Base-by-base conservation (phyloP, 2,888 invertebrate species). In the Tridacna crocea region DNA sequence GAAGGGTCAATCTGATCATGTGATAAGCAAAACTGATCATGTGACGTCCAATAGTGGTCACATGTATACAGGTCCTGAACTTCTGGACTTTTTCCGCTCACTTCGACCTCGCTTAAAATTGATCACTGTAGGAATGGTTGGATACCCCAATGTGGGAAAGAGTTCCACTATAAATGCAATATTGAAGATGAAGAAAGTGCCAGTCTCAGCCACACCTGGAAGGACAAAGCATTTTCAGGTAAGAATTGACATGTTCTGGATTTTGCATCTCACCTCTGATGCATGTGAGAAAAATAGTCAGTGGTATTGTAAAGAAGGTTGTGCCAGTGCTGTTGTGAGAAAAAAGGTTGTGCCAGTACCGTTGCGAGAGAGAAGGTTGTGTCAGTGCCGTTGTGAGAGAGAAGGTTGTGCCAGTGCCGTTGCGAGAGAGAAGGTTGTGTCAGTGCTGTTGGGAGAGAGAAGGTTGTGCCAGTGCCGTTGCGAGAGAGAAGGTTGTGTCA, bases 71-170 rank as follows among this genome's bases (percentile, higher is more conserved):
- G 90, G 91, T 8, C 88, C 88, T 58, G 89, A 92, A 66, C 80
- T 93, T 47, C 74, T 93, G 75, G 83, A 90, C 12, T 75, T 92
- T 47, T 89, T 93, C 22, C 88, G 87, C 72, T 82, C 63, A 60
- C 75, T 88, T 36, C 89, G 89, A 73, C 75, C 70, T 47, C 94
- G 93, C 36, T 91, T 91, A n/a, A 91, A 90, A 79, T 84, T 84
- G 48, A 96, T 97, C 12, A 97, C 97, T n/a, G 96, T 98, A 80
- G 98, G 99, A 12, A 96, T 99, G 94, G 94, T 94, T 80, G 99
- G 99, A 0, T 99, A 99, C 95, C 99, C 99, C 0, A 99, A 99
- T 95, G 99, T 99, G 0, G 99, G 99, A n/a, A 99, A 99, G 95
- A 99, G 99, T 94, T 99, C 99, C 83, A 98, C 99, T 13, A 99